phyloP scores from a whole-genome alignment of 2,113 vertebrate species.

The Cololabis saira region DNA sequence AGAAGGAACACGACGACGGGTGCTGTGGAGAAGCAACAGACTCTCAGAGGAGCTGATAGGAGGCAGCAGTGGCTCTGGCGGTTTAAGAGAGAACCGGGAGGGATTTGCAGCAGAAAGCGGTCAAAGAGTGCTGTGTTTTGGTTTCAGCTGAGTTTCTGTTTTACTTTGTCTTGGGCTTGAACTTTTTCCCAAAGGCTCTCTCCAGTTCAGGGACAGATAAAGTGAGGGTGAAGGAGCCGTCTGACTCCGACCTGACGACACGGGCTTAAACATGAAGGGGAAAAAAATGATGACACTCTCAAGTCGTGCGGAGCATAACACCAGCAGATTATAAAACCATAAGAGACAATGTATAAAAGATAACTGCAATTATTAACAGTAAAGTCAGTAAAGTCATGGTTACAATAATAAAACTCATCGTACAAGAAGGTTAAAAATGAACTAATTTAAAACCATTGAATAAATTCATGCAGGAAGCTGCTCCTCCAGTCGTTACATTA shows the following conservation, averaged over 20 bases:
- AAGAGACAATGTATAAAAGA: background rate
- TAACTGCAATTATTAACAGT: background rate
- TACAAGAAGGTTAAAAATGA: no score
- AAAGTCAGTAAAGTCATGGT: background rate
- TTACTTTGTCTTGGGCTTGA: constrained; percentile 86
- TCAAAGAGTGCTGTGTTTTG: constrained; percentile 4
- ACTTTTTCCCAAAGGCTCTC: constrained; percentile 82
- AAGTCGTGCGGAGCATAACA: background rate
- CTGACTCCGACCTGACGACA: constrained; percentile 76
- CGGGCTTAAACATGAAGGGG: constrained; percentile 80
- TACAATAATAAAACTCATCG: background rate
- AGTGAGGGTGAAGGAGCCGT: constrained; percentile 83
- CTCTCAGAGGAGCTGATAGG: constrained; percentile 33
- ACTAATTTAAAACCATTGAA: no score
- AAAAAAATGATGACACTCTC: constrained; percentile 21
- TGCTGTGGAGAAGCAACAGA: constrained; percentile 32
- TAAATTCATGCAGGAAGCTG: background rate
- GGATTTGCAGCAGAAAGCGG: constrained; percentile 45
- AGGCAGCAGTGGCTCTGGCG: constrained; percentile 21
- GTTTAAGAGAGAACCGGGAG: constrained; percentile 35
- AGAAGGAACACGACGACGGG: constrained; percentile 1
- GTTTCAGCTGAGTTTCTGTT: constrained; percentile 36
- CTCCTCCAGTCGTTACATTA: constrained; percentile 7
- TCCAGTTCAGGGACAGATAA: constrained; percentile 84
- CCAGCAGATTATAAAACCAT: background rate